Conservation (phyloP, 1,140 invertebrate species). For the Odontomachus brunneus region DNA sequence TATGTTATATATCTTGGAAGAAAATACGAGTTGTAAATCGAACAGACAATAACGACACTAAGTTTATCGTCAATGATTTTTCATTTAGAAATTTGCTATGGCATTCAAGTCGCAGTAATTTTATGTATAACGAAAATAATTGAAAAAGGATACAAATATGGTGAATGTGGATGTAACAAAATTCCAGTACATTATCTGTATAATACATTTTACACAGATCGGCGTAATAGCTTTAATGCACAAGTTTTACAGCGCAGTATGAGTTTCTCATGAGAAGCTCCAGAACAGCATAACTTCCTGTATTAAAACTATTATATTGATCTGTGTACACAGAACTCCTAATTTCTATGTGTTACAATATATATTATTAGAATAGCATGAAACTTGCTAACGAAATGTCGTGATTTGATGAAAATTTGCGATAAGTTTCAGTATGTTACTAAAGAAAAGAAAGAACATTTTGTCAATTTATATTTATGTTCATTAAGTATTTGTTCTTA, state of each 20-base stretch:
- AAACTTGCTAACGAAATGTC: conserved; percentile 18
- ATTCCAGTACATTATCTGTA: conserved; percentile 21
- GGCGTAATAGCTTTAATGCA: no score
- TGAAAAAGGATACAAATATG: not conserved
- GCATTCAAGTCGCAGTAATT: not conserved
- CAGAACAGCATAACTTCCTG: no score
- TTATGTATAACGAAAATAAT: conserved; percentile 26
- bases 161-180: conserved; percentile 7
- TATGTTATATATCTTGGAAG: not conserved
- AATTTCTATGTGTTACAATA: not conserved
- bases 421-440: conserved; percentile 23
- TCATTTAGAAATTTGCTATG: conserved; percentile 8
- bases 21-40: conserved; percentile 9
- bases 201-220: conserved; percentile 36
- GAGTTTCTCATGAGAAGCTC: no score
- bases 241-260: no score
- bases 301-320: no score
- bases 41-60: conserved; percentile 19
- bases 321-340: not conserved
- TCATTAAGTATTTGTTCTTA: conserved; percentile 54
- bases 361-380: conserved; percentile 1
- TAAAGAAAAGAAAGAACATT: conserved; percentile 36
- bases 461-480: conserved; percentile 48
- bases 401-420: conserved; percentile 21
- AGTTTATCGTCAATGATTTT: not conserved